These are phyloP conservation scores for Horisme vitalbata DNA, from an alignment of 2,888 invertebrate species.

Conservation along the genomic window DNA sequence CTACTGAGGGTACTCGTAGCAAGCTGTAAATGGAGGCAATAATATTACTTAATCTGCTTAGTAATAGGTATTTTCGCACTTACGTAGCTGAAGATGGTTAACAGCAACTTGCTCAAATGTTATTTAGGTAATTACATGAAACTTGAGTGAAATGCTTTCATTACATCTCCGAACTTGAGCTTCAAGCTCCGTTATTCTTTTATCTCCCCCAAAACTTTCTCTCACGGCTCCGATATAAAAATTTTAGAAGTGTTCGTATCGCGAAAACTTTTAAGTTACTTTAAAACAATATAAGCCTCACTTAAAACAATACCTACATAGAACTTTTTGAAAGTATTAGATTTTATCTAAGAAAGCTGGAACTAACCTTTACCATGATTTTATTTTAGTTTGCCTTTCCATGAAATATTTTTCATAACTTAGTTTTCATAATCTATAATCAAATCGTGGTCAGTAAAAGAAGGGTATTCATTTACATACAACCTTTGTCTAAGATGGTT, in stretches of 20 bases:
- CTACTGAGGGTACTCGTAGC: no score
- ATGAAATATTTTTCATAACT: no score
- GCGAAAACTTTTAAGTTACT: slow-evolving; percentile 31
- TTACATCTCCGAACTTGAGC: slow-evolving; percentile 19
- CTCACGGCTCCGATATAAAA: slow-evolving; percentile 27
- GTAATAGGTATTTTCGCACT: no score
- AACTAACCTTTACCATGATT: not conserved
- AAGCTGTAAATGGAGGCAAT: no score
- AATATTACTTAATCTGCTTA: no score
- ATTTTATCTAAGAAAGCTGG: slow-evolving; percentile 25
- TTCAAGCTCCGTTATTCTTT: slow-evolving; percentile 26
- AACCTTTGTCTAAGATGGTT: slow-evolving; percentile 15
- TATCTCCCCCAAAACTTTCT: slow-evolving; percentile 24
- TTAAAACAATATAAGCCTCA: slow-evolving; percentile 36
- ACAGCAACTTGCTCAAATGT: not conserved
- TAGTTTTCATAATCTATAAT: no score
- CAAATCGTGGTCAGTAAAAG: no score
- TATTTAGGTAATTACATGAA: not conserved
- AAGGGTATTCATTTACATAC: not conserved
- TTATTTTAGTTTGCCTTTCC: no score
- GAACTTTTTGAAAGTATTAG: slow-evolving; percentile 25
- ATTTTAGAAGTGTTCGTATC: slow-evolving; percentile 28
- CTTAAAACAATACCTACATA: slow-evolving; percentile 29
- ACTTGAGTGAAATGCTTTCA: slow-evolving; percentile 16
- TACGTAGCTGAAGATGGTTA: not conserved